Base-by-base conservation (phyloP, 2,113 vertebrate genomes). In the Dipodomys stephensi region DNA sequence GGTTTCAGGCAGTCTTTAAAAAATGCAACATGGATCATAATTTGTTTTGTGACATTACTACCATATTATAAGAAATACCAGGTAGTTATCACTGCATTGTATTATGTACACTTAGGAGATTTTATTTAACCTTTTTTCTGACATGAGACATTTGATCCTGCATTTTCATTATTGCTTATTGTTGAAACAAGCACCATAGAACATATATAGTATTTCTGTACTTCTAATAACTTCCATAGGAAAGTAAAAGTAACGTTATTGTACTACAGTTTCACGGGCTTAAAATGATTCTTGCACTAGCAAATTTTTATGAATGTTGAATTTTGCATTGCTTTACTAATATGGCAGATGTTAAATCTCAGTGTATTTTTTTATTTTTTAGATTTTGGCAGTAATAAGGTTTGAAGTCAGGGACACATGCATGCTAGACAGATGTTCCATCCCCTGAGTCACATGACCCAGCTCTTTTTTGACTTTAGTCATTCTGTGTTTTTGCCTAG, bases 91-190 rank as follows among this genome's bases (percentile, higher is more conserved):
- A 39, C 53, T 93, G 68, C 39, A 60, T 69, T 64, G 27, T 11
- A 60, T 30, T 62, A 6, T n/a, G 69, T 57, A 20, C 27, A 71
- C 57, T 11, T 78, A n/a, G 16, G 27, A 91, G 69, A 91, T 77
- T 88, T 87, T 83, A 90, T 74, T 83, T 90, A 74, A 68, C 3
- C 13, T 22, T 23, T 97, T 79, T 28, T 91, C 88, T 96, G 88
- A 46, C 82, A 20, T 44, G 93, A 57, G 88, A 44, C 30, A 90
- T 71, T 67, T 39, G 23, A 79, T 87, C 87, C 39, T 90, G 20
- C 7, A 53, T 77, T 23, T 71, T 87, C 80, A 28, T 18, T n/a
- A 30, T 49, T 80, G 7, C 73, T 90, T 88, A 92, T 74, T 60
- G 81, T 57, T 69, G 7, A 84, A 88, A 57, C 35, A 6, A 78